These are phyloP conservation scores for Philereme vetulata DNA, from an alignment of 2,888 invertebrate species.

Conservation along the genomic window DNA sequence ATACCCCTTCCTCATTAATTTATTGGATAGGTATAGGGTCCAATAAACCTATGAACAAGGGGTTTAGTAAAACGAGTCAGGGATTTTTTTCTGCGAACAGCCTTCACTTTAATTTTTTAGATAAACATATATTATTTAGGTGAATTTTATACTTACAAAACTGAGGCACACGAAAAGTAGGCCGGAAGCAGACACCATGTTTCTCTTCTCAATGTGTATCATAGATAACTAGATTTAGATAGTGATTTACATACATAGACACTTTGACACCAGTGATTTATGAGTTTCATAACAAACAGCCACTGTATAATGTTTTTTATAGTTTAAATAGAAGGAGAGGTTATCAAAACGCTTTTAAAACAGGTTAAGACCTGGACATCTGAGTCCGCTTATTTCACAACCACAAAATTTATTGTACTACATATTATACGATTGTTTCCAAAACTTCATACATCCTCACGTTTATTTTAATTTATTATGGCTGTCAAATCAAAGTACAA, in stretches of 20 bases:
- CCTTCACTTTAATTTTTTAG: no score
- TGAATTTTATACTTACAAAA: constrained; percentile 61
- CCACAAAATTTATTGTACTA: neutral
- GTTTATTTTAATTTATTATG: no score
- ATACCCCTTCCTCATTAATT: no score
- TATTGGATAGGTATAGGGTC: no score
- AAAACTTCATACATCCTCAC: constrained; percentile 1
- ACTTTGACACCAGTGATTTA: constrained; percentile 46
- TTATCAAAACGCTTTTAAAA: constrained; percentile 7
- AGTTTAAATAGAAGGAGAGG: constrained; percentile 4
- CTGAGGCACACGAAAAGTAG: constrained; percentile 54
- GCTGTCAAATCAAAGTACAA: neutral
- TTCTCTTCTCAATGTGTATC: constrained; percentile 46
- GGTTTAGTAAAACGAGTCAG: no score
- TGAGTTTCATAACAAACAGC: constrained; percentile 31
- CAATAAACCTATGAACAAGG: no score
- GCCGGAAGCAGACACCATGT: constrained; percentile 60
- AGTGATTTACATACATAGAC: constrained; percentile 46
- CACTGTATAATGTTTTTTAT: constrained; percentile 7
- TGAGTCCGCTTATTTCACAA: neutral
- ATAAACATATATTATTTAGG: constrained; percentile 30
- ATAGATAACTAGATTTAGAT: constrained; percentile 51
- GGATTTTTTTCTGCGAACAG: no score
- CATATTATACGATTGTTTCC: constrained; percentile 7
- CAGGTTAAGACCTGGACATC: neutral